Conservation (phyloP, 2,888 invertebrate species). For the Iphiclides podalirius region DNA sequence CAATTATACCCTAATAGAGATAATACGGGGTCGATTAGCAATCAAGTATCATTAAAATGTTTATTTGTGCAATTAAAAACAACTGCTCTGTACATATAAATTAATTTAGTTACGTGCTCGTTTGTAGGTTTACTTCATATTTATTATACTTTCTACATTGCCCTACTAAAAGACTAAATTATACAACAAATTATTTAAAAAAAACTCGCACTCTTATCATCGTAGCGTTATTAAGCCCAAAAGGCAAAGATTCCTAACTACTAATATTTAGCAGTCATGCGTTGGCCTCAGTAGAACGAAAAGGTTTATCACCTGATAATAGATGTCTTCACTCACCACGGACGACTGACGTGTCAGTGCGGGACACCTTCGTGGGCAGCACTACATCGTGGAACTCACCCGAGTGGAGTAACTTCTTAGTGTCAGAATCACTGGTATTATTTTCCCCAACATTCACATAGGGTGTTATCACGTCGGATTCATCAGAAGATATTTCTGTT, state of each 20-base stretch:
- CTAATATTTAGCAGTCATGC: conserved; percentile 62
- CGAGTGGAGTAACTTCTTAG: conserved; percentile 60
- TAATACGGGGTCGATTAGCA: too few relatives aligned
- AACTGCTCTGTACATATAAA: too few relatives aligned
- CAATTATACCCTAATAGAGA: too few relatives aligned
- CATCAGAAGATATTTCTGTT: conserved; percentile 51
- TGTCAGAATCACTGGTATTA: conserved; percentile 31
- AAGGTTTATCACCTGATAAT: conserved; percentile 77
- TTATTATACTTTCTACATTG: too few relatives aligned
- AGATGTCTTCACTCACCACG: conserved; percentile 80
- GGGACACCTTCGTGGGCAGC: conserved; percentile 66
- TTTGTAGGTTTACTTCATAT: too few relatives aligned
- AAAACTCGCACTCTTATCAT: background rate
- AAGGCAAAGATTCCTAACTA: too few relatives aligned
- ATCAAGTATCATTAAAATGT: too few relatives aligned
- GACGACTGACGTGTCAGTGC: conserved; percentile 68
- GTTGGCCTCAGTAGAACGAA: conserved; percentile 67
- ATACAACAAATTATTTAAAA: too few relatives aligned
- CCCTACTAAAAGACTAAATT: too few relatives aligned
- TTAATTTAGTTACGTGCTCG: too few relatives aligned
- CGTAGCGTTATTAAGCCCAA: conserved; percentile 4
- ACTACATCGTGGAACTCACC: conserved; percentile 77
- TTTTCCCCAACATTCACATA: conserved; percentile 35
- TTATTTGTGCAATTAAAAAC: too few relatives aligned
- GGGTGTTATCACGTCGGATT: conserved; percentile 66